Evolutionary conservation across 2,113 vertebrate species (phyloP), one percentile per base, ranked within the genome.

Genomic region (Neogale vison): DNA sequence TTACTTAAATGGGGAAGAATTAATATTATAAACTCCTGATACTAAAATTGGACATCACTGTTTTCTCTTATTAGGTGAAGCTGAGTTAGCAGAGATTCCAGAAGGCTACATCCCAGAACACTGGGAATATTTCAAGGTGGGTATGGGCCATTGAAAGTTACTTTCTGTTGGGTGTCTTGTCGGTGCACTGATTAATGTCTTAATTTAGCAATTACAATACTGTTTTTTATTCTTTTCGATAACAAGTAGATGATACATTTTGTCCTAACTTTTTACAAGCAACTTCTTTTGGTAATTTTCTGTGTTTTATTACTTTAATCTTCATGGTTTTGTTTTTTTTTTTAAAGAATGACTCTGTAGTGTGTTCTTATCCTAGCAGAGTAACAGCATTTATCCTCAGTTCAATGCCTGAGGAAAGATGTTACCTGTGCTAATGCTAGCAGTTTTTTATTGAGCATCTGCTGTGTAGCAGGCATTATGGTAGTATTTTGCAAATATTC

Each of bases 121-220:
- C 95, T 99, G 99, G 99, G 99, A 99, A 81, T 99, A 99, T 97
- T 99, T 99, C 97, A 99, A 99, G 99, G 99, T 99, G 96, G 82
- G 98, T 98, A 67, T 20, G 55, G 36, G 0, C 0, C 55, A 0
- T 69, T 36, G 24, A 31, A 91, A 63, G 15, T 83, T 89, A 65
- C 17, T 52, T 95, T 77, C 79, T 80, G 23, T 88, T 52, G 67
- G 31, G 0, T 89, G 2, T 93, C 59, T 69, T 83, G 23, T 97
- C n/a, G 42, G 10, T 69, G 12, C 50, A 21, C 47, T 92, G 29
- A 18, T 85, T 85, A 93, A 86, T 90, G 31, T 80, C 90, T 96
- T 95, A 67, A 72, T 83, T 95, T 29, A 74, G 31, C 52, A 82
- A 52, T 84, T 92, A n/a, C 63, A 15, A 15, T 72, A 65, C 0